Evolutionary conservation across 2,113 vertebrate genomes (phyloP), one percentile per base, ranked within the genome.

Genomic region (Zootoca vivipara): DNA sequence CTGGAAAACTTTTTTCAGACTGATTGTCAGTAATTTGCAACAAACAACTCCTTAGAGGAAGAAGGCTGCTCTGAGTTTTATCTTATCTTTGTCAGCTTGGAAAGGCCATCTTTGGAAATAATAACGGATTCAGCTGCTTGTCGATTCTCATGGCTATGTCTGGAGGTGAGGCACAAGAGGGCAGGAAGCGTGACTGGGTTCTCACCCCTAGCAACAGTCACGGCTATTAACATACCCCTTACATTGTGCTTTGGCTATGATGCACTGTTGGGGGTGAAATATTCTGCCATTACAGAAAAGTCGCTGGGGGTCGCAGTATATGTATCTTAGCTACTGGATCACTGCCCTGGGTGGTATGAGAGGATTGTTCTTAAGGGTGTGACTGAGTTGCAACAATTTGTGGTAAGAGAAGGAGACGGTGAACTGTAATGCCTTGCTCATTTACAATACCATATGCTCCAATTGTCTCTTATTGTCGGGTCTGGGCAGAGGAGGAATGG

Each of bases 21-120:
- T 94, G 92, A 90, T 90, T 92, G 90, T 78, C 38, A 2, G 89
- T 90, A 67, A 93, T 95, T 92, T 93, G 82, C 58, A 84, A 52
- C 13, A 6, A 46, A 5, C 1, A 58, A 85, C 64, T 46, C 82
- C 64, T 83, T 83, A 67, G 58, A 91, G 52, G 69, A n/a, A 90
- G 69, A 80, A 78, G 78, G 90, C 67, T 80, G 46, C 40, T 74
- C 74, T 30, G 38, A 77, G 74, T 69, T 88, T 87, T 85, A 72
- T 56, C 81, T 30, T 64, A 33, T 70, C 85, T 89, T 77, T 83
- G 72, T 73, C 80, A 56, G 10, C 75, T 24, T 20, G 1, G 15
- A 67, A 90, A 91, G 90, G 89, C 85, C 89, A 92, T 42, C 38
- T 52, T 0, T 1, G 13, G 10, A 7, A 35, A 89, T 73, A 65